Evolutionary conservation across 2,113 vertebrate species (phyloP).

Genomic region (Osmerus eperlanus): DNA sequence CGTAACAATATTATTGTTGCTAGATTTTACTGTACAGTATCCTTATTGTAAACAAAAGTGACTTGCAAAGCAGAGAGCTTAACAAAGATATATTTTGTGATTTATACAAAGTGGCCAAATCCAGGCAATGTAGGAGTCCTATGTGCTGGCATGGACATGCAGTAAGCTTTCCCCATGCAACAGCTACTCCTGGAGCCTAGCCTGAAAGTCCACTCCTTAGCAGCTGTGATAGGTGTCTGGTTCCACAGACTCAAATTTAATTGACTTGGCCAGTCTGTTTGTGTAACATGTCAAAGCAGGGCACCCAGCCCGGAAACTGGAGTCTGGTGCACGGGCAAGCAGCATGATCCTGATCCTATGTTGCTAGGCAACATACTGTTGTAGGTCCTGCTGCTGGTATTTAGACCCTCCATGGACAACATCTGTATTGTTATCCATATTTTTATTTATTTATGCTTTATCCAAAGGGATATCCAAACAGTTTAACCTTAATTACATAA

Average conservation of each 20-base stretch:
- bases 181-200: neutral
- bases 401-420: no score
- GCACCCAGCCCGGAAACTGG: neutral
- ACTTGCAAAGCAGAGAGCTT: neutral
- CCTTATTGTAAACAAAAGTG: neutral
- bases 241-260: slow-evolving; percentile 37
- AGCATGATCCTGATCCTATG: neutral
- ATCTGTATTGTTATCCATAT: no score
- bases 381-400: no score
- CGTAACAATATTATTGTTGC: neutral
- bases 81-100: neutral
- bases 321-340: neutral
- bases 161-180: no score
- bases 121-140: no score
- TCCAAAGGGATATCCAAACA: no score
- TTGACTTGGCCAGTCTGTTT: neutral
- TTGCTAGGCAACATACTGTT: no score
- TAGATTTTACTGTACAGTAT: neutral
- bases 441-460: no score
- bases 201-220: neutral
- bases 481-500: no score
- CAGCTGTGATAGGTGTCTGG: slow-evolving; percentile 41
- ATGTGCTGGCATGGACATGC: no score
- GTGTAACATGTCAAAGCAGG: neutral
- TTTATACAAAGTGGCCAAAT: neutral